phyloP scores from a whole-genome alignment of 2,888 invertebrate species.

The Leptopilina syphax region DNA sequence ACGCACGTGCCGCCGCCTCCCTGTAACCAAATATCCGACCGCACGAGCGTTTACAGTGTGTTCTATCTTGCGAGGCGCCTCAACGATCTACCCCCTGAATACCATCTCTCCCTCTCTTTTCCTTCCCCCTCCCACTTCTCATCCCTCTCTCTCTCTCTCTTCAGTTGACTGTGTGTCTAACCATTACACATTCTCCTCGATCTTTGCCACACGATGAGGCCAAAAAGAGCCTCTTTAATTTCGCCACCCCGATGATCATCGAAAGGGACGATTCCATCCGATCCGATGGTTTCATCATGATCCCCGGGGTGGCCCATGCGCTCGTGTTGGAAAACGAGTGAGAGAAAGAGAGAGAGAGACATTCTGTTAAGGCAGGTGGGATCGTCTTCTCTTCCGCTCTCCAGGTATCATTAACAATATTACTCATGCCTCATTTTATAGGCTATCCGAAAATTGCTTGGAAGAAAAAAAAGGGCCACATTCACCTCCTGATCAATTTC shows the following conservation, averaged over 20 bases:
- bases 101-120: not conserved
- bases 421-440: slow-evolving; percentile 23
- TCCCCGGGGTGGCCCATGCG: slow-evolving; percentile 31
- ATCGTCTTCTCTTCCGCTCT: slow-evolving; percentile 23
- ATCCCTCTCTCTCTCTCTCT: not conserved
- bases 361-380: slow-evolving; percentile 33
- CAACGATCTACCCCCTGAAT: slow-evolving; percentile 42
- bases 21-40: slow-evolving; percentile 73
- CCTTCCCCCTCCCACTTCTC: no score
- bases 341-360: not conserved
- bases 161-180: not conserved
- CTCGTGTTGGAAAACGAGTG: no score
- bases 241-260: slow-evolving; percentile 37
- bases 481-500: slow-evolving; percentile 6
- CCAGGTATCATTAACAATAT: slow-evolving; percentile 30
- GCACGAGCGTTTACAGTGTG: slow-evolving; percentile 55
- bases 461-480: slow-evolving; percentile 15
- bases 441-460: not conserved
- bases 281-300: slow-evolving; percentile 28
- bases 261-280: slow-evolving; percentile 29
- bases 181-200: not conserved
- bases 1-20: slow-evolving; percentile 76
- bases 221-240: slow-evolving; percentile 36
- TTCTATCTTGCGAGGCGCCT: slow-evolving; percentile 51
- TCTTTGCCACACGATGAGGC: not conserved